Evolutionary conservation across 2,113 vertebrate species (phyloP).

Genomic region (Rhipidura dahli): DNA sequence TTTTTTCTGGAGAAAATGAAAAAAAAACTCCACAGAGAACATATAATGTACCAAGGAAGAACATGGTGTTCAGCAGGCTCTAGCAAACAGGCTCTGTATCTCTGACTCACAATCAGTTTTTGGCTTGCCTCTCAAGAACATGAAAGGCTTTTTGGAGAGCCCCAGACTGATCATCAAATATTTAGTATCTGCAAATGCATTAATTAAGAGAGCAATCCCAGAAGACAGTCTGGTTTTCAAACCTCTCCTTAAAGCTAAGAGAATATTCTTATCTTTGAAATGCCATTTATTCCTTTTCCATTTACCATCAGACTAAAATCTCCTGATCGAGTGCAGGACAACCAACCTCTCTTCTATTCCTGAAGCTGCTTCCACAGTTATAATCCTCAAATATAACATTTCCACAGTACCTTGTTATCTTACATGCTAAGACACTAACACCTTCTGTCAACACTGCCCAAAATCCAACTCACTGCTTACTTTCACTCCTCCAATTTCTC

Average conservation of each 20-base stretch:
- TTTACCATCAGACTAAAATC: neutral
- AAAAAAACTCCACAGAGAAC: neutral
- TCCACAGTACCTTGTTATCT: conserved; percentile 26
- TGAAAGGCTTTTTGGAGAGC: neutral
- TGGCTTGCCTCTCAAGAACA: neutral
- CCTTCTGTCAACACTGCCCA: neutral
- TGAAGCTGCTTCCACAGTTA: neutral
- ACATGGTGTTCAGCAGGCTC: accelerated
- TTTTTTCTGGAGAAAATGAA: neutral
- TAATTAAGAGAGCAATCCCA: neutral
- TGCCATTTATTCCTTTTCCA: neutral
- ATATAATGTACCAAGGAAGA: neutral
- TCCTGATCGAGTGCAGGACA: neutral
- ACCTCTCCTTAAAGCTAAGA: neutral
- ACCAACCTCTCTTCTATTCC: neutral
- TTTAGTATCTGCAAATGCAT: neutral
- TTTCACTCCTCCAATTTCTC: neutral
- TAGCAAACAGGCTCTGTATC: neutral
- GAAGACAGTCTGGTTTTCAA: neutral
- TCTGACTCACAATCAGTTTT: neutral
- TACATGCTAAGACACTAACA: neutral
- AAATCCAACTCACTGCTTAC: neutral
- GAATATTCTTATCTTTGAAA: neutral
- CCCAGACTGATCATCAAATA: neutral
- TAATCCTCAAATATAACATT: neutral